Conservation (phyloP, 2,888 invertebrate species). For the Callyntrura sp. region DNA sequence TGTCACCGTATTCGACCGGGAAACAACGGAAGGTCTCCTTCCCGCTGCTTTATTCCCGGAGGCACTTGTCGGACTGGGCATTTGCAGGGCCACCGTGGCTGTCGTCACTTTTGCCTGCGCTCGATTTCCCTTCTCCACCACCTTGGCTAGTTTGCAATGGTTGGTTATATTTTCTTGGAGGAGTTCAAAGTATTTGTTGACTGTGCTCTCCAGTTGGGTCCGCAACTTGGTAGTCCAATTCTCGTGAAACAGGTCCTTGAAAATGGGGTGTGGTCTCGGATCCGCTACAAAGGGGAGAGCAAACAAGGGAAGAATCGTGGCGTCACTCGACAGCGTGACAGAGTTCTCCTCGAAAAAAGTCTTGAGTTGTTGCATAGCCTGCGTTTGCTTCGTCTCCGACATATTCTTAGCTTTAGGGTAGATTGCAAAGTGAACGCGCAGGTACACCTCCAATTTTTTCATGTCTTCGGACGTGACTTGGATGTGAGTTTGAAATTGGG, state of each 20-base stretch:
- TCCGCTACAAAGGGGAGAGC: constrained; percentile 88
- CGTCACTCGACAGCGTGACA: constrained; percentile 86
- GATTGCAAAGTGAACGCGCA: constrained; percentile 82
- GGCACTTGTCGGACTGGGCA: background rate
- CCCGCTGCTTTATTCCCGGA: background rate
- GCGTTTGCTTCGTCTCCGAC: constrained; percentile 73
- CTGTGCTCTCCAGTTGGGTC: constrained; percentile 81
- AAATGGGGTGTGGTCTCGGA: constrained; percentile 87
- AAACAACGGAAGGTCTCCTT: background rate
- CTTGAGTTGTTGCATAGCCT: constrained; percentile 80
- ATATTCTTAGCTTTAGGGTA: constrained; percentile 79
- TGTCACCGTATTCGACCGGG: background rate
- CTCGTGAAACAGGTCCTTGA: constrained; percentile 85
- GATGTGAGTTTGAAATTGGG: constrained; percentile 81
- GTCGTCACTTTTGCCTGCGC: background rate
- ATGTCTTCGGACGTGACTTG: constrained; percentile 83
- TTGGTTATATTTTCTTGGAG: constrained; percentile 81
- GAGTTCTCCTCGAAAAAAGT: constrained; percentile 85
- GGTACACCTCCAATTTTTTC: constrained; percentile 82
- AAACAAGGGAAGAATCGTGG: constrained; percentile 87
- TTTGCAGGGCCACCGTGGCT: background rate
- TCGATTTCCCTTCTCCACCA: background rate
- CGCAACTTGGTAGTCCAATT: constrained; percentile 80
- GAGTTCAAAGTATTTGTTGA: constrained; percentile 81
- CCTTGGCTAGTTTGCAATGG: constrained; percentile 80